Conservation (phyloP, 2,888 invertebrate genomes). For the Melanostoma scalare region DNA sequence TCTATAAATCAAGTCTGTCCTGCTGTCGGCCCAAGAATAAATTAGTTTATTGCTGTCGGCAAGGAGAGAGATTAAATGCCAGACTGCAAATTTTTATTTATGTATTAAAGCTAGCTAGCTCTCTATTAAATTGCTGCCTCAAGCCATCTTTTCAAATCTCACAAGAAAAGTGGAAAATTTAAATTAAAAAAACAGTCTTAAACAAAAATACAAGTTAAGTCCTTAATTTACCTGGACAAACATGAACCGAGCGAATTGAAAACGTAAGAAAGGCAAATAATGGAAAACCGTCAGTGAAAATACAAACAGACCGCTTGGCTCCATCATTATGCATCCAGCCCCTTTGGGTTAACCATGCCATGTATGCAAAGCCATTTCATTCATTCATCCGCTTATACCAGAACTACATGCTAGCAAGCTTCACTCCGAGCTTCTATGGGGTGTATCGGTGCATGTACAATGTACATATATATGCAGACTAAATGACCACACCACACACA, state of each 20-base stretch:
- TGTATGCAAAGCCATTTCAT: not conserved
- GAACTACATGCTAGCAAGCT: not conserved
- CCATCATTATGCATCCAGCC: constrained; percentile 14
- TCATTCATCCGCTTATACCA: constrained; percentile 17
- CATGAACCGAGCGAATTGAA: constrained; percentile 4
- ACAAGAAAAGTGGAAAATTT: not conserved
- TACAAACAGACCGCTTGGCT: constrained; percentile 21
- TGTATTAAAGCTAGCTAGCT: not conserved
- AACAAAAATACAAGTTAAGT: constrained; percentile 1
- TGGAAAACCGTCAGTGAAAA: not conserved
- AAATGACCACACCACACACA: constrained; percentile 20
- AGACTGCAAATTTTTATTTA: not conserved
- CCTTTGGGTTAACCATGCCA: constrained; percentile 11
- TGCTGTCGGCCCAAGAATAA: constrained; percentile 32
- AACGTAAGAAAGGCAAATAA: constrained; percentile 10
- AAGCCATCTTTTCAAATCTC: not conserved
- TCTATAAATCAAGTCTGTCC: constrained; percentile 36
- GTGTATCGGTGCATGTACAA: too few relatives aligned
- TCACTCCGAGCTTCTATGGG: not conserved
- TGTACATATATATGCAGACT: not conserved
- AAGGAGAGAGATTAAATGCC: not conserved
- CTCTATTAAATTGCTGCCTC: not conserved
- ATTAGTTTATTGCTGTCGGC: constrained; percentile 28
- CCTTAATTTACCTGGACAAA: constrained; percentile 25
- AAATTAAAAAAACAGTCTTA: constrained; percentile 3